A percentile compares a stretch with the other conserved stretches of the same genome.
Conservation (phyloP, 1,140 invertebrate genomes). For the Zaprionus capensis region DNA sequence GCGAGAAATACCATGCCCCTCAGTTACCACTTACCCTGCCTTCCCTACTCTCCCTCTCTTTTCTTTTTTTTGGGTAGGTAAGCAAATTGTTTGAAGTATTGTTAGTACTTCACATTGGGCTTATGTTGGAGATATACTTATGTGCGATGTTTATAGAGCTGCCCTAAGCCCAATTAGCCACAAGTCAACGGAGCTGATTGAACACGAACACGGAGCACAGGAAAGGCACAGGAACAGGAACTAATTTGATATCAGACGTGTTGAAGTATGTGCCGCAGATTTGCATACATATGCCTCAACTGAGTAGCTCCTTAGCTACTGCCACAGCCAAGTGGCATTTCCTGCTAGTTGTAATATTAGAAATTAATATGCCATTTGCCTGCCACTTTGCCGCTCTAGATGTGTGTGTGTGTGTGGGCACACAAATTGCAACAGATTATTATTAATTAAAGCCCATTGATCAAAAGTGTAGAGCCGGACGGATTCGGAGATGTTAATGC, state of each 20-base stretch:
- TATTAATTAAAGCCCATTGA: constrained; percentile 52
- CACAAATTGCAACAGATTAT: constrained; percentile 50
- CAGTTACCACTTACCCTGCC: not conserved
- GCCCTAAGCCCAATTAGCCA: constrained; percentile 47
- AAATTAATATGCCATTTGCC: constrained; percentile 48
- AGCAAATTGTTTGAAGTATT: constrained; percentile 78
- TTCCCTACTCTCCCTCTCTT: not conserved
- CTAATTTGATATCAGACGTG: constrained; percentile 34
- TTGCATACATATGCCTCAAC: constrained; percentile 29
- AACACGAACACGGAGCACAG: constrained; percentile 1
- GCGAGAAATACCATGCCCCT: constrained; percentile 54
- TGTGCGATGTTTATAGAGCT: constrained; percentile 52
- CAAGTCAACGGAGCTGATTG: constrained; percentile 10
- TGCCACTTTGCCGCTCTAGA: not conserved
- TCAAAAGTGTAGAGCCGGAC: constrained; percentile 24
- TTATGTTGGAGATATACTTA: constrained; percentile 71
- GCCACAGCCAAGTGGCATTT: constrained; percentile 23
- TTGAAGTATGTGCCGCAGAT: constrained; percentile 22
- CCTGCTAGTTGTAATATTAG: constrained; percentile 26
- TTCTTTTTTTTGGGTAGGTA: constrained; percentile 64
- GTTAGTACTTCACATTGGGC: constrained; percentile 75
- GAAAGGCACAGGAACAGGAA: not conserved
- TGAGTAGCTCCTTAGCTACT: not conserved
- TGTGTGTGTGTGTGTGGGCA: constrained; percentile 6
- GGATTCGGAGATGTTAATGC: not conserved